Percentiles rank a stretch among this genome's conserved stretches.
Conservation (phyloP, 1,140 invertebrate species). For the silkworm (Bombyx mori) region DNA sequence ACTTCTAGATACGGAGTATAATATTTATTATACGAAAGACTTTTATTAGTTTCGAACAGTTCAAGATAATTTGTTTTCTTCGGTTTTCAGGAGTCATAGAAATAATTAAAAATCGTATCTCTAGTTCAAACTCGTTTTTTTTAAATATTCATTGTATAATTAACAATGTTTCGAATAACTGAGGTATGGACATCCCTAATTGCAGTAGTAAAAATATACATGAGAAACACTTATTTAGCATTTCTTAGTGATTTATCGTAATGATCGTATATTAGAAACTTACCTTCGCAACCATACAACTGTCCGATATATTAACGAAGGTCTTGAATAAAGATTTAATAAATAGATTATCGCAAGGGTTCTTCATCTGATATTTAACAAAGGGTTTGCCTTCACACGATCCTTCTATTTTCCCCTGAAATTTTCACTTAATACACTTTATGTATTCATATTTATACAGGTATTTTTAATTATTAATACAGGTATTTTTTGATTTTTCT, state of each 20-base stretch:
- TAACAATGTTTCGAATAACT: too few species aligned
- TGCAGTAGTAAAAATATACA: too few species aligned
- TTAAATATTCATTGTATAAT: too few species aligned
- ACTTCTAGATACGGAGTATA: neutral
- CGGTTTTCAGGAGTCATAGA: too few species aligned
- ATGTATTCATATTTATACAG: neutral
- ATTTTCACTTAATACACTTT: neutral
- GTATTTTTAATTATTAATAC: too few species aligned
- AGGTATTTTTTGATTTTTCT: too few species aligned
- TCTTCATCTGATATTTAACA: slow-evolving; percentile 34
- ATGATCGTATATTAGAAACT: neutral
- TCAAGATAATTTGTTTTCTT: too few species aligned
- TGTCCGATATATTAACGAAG: slow-evolving; percentile 1
- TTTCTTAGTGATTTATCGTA: too few species aligned
- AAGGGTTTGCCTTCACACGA: slow-evolving; percentile 24
- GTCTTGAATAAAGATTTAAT: slow-evolving; percentile 1
- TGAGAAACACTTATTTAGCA: too few species aligned
- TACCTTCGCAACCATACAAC: slow-evolving; percentile 5
- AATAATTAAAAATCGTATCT: too few species aligned
- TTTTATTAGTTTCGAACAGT: neutral
- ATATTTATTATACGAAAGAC: neutral
- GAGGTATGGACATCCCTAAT: too few species aligned
- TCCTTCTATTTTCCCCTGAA: slow-evolving; percentile 29
- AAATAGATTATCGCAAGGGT: slow-evolving; percentile 31
- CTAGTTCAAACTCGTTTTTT: too few species aligned